Percentiles rank a stretch among this genome's conserved stretches.
phyloP scores from a whole-genome alignment of 2,888 invertebrate genomes.

The Scelioninae gen. 1 region DNA sequence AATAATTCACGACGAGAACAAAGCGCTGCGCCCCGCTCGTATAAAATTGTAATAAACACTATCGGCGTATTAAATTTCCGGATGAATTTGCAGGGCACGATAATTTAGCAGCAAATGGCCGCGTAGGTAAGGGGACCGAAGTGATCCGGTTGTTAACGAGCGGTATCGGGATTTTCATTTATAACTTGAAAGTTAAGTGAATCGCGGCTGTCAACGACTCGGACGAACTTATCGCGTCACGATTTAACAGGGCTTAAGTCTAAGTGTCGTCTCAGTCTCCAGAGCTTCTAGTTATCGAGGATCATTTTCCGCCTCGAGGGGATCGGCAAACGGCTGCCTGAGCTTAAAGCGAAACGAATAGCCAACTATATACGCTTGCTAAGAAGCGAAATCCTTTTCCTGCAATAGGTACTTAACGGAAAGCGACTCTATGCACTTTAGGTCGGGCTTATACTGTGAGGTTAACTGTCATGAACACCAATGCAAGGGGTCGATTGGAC shows the following conservation, averaged over 20 bases:
- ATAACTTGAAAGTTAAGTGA: conserved; percentile 49
- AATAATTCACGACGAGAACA: conserved; percentile 50
- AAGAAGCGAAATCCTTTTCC: conserved; percentile 65
- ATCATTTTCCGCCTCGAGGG: conserved; percentile 80
- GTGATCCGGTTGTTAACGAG: not conserved
- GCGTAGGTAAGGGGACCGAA: not conserved
- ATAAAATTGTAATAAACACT: conserved; percentile 45
- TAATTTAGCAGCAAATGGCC: not conserved
- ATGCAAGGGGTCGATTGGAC: conserved; percentile 20
- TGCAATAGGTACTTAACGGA: conserved; percentile 67
- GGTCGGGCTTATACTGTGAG: too few relatives aligned
- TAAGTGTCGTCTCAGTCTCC: conserved; percentile 66
- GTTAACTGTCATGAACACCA: conserved; percentile 59
- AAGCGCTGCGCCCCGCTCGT: conserved; percentile 14
- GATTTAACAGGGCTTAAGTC: conserved; percentile 69
- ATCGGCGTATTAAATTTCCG: conserved; percentile 16
- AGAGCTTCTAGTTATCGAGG: conserved; percentile 80
- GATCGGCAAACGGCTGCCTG: conserved; percentile 73
- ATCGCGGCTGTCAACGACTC: conserved; percentile 45
- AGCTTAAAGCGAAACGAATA: conserved; percentile 82
- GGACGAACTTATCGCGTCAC: conserved; percentile 60
- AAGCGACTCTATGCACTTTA: conserved; percentile 56
- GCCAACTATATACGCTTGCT: conserved; percentile 78
- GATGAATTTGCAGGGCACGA: conserved; percentile 9
- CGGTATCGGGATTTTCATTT: conserved; percentile 11